A percentile compares a stretch with the other conserved stretches of the same genome.
phyloP scores from a whole-genome alignment of 2,113 vertebrate genomes.

The Peucedramus taeniatus region DNA sequence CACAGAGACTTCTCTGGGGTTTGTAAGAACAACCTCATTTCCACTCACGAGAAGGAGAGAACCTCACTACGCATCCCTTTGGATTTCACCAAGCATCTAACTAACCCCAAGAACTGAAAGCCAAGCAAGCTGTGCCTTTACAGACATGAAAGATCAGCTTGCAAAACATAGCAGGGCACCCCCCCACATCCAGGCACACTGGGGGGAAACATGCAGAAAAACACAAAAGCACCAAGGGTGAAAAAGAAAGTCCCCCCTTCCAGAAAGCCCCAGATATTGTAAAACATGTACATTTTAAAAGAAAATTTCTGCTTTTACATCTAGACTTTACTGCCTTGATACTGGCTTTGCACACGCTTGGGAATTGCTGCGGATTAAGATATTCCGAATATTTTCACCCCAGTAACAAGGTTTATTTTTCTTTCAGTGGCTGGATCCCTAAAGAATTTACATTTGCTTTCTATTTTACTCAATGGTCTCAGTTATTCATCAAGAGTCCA shows the following conservation, averaged over 20 bases:
- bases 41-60: neutral
- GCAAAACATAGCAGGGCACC: neutral
- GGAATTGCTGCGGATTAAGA: neutral
- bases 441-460: neutral
- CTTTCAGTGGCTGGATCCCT: neutral
- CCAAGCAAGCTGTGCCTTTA: neutral
- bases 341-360: neutral
- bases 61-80: fast-evolving
- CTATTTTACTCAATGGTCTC: neutral
- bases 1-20: neutral
- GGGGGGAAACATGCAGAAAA: neutral
- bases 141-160: neutral
- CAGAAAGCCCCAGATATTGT: neutral
- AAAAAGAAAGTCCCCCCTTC: neutral
- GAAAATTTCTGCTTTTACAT: neutral
- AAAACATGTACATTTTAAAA: neutral
- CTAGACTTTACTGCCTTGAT: neutral
- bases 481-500: neutral
- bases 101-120: neutral
- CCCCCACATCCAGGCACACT: neutral
- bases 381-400: neutral
- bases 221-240: fast-evolving
- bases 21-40: neutral
- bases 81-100: neutral
- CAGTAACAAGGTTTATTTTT: neutral